Evolutionary conservation across 2,113 vertebrate genomes (phyloP).

Genomic region (Rhea pennata): DNA sequence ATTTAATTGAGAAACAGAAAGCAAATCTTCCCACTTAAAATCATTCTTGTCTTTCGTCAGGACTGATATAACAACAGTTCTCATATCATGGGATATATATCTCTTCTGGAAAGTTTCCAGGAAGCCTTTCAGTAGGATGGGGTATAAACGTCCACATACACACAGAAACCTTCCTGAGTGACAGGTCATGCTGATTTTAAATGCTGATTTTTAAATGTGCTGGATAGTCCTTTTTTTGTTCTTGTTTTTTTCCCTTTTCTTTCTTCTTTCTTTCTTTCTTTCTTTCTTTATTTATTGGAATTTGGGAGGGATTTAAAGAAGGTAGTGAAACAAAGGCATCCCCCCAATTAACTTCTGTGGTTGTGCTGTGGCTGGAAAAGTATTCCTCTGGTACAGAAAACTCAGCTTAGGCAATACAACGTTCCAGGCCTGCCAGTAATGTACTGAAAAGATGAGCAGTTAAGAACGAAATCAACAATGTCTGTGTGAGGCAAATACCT

Average conservation of each 20-base stretch:
- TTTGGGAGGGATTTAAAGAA: neutral
- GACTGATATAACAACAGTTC: neutral
- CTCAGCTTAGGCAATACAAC: accelerated
- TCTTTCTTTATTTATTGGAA: neutral
- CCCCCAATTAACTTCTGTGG: neutral
- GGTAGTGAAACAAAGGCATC: neutral
- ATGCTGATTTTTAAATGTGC: too few species aligned
- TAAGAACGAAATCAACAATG: neutral
- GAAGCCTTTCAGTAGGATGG: neutral
- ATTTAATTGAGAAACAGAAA: neutral
- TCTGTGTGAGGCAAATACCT: neutral
- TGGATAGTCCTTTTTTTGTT: neutral
- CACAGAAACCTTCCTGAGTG: neutral
- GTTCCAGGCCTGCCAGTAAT: neutral
- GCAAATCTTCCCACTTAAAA: neutral
- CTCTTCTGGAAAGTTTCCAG: neutral
- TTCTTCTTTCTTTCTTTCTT: too few species aligned
- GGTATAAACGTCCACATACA: neutral
- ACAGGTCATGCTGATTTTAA: too few species aligned
- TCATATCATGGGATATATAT: neutral
- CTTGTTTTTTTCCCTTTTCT: neutral
- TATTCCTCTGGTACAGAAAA: neutral
- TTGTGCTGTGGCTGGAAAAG: neutral
- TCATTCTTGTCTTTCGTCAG: neutral
- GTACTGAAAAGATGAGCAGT: neutral